These are phyloP conservation scores for Xenopus borealis DNA, from an alignment of 2,113 vertebrate species.

Conservation along the genomic window DNA sequence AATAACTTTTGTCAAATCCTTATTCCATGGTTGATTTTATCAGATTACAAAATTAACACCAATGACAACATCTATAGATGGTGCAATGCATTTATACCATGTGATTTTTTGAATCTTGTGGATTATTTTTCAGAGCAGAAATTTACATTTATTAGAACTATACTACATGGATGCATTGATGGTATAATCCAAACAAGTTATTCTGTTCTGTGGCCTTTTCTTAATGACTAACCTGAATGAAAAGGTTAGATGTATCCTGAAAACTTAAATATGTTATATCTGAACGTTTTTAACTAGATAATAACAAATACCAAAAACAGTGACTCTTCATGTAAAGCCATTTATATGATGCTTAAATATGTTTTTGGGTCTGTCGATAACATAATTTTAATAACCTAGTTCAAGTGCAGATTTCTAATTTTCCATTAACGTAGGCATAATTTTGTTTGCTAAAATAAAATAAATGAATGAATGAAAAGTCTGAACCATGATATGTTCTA, in stretches of 20 bases:
- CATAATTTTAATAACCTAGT: slow-evolving; percentile 90
- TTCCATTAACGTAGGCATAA: slow-evolving; percentile 96
- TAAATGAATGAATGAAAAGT: slow-evolving; percentile 91
- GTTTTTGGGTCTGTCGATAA: slow-evolving; percentile 91
- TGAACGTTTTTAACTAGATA: slow-evolving; percentile 95
- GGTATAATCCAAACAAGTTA: slow-evolving; percentile 63
- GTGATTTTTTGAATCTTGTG: slow-evolving; percentile 59
- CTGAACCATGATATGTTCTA: slow-evolving; percentile 91
- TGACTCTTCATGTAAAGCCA: slow-evolving; percentile 82
- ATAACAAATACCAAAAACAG: slow-evolving; percentile 86
- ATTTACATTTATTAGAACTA: slow-evolving; percentile 58
- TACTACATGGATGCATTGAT: slow-evolving; percentile 72
- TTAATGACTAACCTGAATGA: slow-evolving; percentile 74
- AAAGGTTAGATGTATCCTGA: slow-evolving; percentile 82
- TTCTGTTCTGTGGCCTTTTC: slow-evolving; percentile 71
- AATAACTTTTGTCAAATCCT: slow-evolving; percentile 81
- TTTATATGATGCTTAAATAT: slow-evolving; percentile 87
- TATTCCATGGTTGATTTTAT: slow-evolving; percentile 54
- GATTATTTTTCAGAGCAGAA: slow-evolving; percentile 61
- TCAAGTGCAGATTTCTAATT: slow-evolving; percentile 89
- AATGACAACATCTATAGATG: not conserved
- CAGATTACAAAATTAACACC: not conserved
- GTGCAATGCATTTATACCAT: slow-evolving; percentile 53
- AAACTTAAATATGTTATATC: slow-evolving; percentile 85
- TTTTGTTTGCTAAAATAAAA: slow-evolving; percentile 97